phyloP scores from a whole-genome alignment of 2,888 invertebrate genomes.

The Heliconius ethilla region DNA sequence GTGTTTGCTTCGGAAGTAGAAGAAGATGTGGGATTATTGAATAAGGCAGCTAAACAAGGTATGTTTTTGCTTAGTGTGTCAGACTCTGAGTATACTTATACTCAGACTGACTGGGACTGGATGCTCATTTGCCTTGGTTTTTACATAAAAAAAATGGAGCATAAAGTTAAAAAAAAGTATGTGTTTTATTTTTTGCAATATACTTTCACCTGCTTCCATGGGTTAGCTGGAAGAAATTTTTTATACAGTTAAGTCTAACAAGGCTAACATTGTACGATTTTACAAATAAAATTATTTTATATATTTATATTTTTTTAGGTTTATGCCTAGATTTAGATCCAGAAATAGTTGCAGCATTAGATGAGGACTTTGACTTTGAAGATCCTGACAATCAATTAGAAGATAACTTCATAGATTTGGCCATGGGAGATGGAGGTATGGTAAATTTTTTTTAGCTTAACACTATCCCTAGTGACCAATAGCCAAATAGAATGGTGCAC shows the following conservation, averaged over 20 bases:
- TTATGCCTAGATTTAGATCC: conserved; percentile 91
- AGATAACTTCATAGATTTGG: conserved; percentile 94
- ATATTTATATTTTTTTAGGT: conserved; percentile 54
- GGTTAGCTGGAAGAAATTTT: too few relatives aligned
- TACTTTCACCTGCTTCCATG: too few relatives aligned
- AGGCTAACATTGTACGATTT: too few relatives aligned
- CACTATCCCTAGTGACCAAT: background rate
- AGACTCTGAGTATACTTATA: too few relatives aligned
- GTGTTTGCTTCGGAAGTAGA: conserved; percentile 94
- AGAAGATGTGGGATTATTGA: conserved; percentile 91
- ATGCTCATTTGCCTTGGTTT: too few relatives aligned
- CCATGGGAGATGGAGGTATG: conserved; percentile 82
- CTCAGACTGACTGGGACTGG: too few relatives aligned
- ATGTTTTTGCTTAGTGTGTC: conserved; percentile 14
- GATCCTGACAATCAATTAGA: conserved; percentile 93
- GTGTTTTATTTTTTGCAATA: too few relatives aligned
- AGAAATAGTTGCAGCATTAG: conserved; percentile 95
- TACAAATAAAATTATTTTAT: too few relatives aligned
- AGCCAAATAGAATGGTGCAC: background rate
- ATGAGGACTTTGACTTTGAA: conserved; percentile 94
- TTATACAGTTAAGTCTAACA: too few relatives aligned
- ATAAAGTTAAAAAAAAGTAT: too few relatives aligned
- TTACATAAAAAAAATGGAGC: too few relatives aligned
- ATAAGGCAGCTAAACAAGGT: conserved; percentile 90
- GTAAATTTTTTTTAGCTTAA: too few relatives aligned